Evolutionary conservation across 2,888 invertebrate species (phyloP).

Genomic region (Stenolophus ochropezus): DNA sequence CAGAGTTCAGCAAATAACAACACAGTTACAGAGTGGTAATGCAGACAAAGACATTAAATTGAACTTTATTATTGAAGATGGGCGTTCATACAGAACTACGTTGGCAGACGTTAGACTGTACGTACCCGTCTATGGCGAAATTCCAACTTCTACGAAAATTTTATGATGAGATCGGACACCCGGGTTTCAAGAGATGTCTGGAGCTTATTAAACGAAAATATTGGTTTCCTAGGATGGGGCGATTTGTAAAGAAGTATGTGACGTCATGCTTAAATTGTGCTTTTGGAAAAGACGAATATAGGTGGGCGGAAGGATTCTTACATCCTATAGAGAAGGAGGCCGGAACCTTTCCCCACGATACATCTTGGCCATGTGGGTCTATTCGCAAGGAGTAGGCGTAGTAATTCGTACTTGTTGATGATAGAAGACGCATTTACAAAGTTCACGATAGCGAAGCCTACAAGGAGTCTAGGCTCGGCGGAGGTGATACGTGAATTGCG

Average conservation of each 20-base stretch:
- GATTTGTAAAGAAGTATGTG: constrained; percentile 65
- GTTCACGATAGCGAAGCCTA: constrained; percentile 53
- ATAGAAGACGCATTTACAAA: constrained; percentile 63
- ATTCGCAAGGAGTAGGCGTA: no score
- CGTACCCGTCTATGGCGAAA: constrained; percentile 65
- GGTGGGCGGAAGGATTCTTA: constrained; percentile 64
- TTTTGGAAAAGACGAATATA: constrained; percentile 65
- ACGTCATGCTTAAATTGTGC: constrained; percentile 66
- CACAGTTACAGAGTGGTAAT: constrained; percentile 4
- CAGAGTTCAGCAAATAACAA: constrained; percentile 47
- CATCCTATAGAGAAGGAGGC: constrained; percentile 61
- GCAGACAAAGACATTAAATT: not conserved
- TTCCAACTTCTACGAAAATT: constrained; percentile 67
- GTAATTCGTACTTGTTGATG: constrained; percentile 64
- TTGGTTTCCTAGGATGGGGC: constrained; percentile 67
- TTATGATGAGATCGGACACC: no score
- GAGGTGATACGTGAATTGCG: constrained; percentile 35
- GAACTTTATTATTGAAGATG: constrained; percentile 35
- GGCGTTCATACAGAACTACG: constrained; percentile 61
- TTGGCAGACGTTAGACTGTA: constrained; percentile 64
- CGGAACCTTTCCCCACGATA: constrained; percentile 64
- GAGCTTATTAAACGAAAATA: no score
- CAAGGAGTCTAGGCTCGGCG: constrained; percentile 26
- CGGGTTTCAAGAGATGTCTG: no score
- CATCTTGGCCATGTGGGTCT: no score